Evolutionary conservation across 2,797 vertebrate species (phyloP).

Genomic region (Cirrhinus molitorella): DNA sequence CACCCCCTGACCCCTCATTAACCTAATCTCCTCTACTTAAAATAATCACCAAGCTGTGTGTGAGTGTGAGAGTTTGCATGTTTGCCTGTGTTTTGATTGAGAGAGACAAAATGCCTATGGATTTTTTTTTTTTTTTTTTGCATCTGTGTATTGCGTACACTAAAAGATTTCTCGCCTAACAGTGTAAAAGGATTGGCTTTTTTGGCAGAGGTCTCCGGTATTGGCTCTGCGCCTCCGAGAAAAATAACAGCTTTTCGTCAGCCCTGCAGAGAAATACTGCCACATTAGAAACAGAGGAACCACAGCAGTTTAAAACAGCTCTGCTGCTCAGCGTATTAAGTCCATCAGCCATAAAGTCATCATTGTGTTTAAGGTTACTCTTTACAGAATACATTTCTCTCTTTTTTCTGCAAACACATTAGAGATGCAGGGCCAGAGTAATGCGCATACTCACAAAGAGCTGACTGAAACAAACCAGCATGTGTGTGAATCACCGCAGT

Average conservation of each 20-base stretch:
- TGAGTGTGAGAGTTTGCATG: too few species aligned
- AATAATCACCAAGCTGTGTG: constrained; percentile 49
- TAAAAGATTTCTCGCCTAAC: constrained; percentile 52
- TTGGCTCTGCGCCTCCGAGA: constrained; percentile 33
- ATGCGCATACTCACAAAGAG: constrained; percentile 36
- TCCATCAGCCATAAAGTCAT: constrained; percentile 43
- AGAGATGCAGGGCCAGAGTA: constrained; percentile 36
- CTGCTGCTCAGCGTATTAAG: constrained; percentile 3
- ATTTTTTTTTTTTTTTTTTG: constrained; percentile 37
- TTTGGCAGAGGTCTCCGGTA: constrained; percentile 35
- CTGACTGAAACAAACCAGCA: constrained; percentile 23
- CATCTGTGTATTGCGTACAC: constrained; percentile 29
- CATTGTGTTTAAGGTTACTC: constrained; percentile 47
- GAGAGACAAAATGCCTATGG: constrained; percentile 16
- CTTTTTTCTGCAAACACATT: constrained; percentile 19
- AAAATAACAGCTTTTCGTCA: constrained; percentile 53
- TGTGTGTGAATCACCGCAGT: constrained; percentile 33
- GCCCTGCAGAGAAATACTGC: constrained; percentile 46
- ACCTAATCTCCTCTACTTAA: constrained; percentile 59
- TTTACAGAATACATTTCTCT: constrained; percentile 27
- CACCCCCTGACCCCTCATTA: constrained; percentile 65
- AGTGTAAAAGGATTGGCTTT: constrained; percentile 53
- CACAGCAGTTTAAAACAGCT: constrained; percentile 21
- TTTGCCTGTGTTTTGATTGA: constrained; percentile 9
- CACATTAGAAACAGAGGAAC: constrained; percentile 38